A percentile compares a stretch with the other conserved stretches of the same genome.
These are phyloP conservation scores for Lepus townsendii DNA, from an alignment of 2,797 vertebrate species.

Conservation along the genomic window DNA sequence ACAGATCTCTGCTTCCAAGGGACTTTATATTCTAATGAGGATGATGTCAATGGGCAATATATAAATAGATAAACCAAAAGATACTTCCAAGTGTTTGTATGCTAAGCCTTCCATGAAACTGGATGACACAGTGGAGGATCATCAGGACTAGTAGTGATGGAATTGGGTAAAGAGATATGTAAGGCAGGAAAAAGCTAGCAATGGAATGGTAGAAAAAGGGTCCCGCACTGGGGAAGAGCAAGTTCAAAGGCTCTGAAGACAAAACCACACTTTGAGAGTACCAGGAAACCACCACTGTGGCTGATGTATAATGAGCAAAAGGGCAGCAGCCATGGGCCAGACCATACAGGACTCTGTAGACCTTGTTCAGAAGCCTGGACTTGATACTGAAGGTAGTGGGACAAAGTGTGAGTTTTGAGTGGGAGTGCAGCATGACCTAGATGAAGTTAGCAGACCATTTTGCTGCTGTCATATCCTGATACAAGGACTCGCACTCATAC, in stretches of 20 bases:
- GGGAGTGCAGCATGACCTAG: not conserved
- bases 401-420: not conserved
- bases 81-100: not conserved
- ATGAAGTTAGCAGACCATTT: not conserved
- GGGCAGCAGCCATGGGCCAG: not conserved
- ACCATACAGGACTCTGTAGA: too few relatives aligned
- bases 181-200: not conserved
- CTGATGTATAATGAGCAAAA: not conserved
- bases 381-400: not conserved
- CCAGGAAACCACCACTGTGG: not conserved
- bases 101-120: not conserved
- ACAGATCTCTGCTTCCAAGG: not conserved
- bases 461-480: not conserved
- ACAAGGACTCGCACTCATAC: not conserved
- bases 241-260: not conserved
- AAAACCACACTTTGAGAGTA: not conserved
- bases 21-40: not conserved
- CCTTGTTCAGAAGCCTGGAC: not conserved
- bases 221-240: not conserved
- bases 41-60: too few relatives aligned
- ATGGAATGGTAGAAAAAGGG: not conserved
- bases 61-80: not conserved
- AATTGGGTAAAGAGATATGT: accelerated
- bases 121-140: not conserved
- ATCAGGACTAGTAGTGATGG: not conserved